Conservation (phyloP, 2,797 vertebrate species). For the Alosa sapidissima region DNA sequence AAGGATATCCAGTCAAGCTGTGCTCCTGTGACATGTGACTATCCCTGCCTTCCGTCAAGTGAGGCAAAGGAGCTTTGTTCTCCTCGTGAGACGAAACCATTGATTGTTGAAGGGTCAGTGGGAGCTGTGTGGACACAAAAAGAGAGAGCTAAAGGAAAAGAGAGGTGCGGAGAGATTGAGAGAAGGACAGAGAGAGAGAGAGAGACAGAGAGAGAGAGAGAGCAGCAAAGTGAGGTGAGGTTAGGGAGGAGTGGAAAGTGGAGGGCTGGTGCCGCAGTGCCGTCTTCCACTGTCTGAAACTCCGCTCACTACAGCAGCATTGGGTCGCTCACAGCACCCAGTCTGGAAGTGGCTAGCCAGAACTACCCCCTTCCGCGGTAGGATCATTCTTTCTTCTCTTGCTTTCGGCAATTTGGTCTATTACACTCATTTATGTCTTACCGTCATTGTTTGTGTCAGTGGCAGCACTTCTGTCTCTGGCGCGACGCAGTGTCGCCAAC, state of each 20-base stretch:
- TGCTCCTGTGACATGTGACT: conserved; percentile 12
- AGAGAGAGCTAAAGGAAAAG: background rate
- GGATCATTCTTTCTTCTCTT: background rate
- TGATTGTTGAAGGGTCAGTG: conserved; percentile 4
- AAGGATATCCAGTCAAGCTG: conserved; percentile 4
- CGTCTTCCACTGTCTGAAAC: background rate
- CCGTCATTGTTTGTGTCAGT: conserved; percentile 35
- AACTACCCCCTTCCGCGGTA: background rate
- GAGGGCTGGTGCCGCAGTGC: background rate
- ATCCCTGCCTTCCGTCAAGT: conserved; percentile 12
- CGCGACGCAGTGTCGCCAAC: conserved; percentile 37
- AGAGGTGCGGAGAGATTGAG: background rate
- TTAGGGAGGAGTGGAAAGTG: background rate
- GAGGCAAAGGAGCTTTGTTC: conserved; percentile 17
- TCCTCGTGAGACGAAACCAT: conserved; percentile 6
- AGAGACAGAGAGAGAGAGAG: conserved; percentile 12
- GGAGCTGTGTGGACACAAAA: conserved; percentile 2
- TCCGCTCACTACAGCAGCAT: background rate
- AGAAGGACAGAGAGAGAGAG: background rate
- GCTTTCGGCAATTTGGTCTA: background rate
- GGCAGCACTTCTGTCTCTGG: conserved; percentile 38
- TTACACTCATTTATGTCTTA: background rate
- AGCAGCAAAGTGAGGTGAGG: background rate
- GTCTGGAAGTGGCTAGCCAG: background rate
- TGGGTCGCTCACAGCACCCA: background rate